A percentile compares a stretch with the other conserved stretches of the same genome.
phyloP scores from a whole-genome alignment of 2,888 invertebrate species.

The Sisyra terminalis region DNA sequence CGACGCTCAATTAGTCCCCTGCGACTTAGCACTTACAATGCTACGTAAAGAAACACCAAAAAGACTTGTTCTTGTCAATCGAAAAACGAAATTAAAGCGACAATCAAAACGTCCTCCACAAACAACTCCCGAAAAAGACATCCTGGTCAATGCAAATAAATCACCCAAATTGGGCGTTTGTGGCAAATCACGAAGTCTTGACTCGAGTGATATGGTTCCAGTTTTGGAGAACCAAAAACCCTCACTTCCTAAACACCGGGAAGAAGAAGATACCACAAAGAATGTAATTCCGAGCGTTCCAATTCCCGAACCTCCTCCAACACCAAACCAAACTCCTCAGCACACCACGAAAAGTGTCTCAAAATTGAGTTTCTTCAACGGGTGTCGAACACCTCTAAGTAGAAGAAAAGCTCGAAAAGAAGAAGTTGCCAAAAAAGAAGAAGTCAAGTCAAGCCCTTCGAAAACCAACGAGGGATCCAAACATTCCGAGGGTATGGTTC shows the following conservation, averaged over 20 bases:
- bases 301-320: background rate
- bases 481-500: background rate
- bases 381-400: constrained; percentile 23
- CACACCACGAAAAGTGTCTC: constrained; percentile 19
- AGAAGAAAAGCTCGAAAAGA: constrained; percentile 19
- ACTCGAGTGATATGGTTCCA: constrained; percentile 64
- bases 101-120: constrained; percentile 20
- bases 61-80: constrained; percentile 57
- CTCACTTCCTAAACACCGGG: constrained; percentile 16
- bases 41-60: constrained; percentile 61
- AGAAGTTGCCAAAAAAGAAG: constrained; percentile 6
- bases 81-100: constrained; percentile 34
- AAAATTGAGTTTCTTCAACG: constrained; percentile 24
- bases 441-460: constrained; percentile 6
- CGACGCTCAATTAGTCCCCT: constrained; percentile 55
- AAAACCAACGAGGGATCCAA: constrained; percentile 14
- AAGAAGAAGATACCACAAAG: constrained; percentile 20
- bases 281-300: constrained; percentile 11
- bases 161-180: constrained; percentile 45
- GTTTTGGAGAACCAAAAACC: constrained; percentile 20
- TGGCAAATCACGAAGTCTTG: constrained; percentile 69
- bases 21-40: constrained; percentile 54
- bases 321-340: too few relatives aligned
- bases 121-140: constrained; percentile 15
- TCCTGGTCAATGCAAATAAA: constrained; percentile 19